Conservation (phyloP, 2,113 vertebrate species). For the Melierax canorus region DNA sequence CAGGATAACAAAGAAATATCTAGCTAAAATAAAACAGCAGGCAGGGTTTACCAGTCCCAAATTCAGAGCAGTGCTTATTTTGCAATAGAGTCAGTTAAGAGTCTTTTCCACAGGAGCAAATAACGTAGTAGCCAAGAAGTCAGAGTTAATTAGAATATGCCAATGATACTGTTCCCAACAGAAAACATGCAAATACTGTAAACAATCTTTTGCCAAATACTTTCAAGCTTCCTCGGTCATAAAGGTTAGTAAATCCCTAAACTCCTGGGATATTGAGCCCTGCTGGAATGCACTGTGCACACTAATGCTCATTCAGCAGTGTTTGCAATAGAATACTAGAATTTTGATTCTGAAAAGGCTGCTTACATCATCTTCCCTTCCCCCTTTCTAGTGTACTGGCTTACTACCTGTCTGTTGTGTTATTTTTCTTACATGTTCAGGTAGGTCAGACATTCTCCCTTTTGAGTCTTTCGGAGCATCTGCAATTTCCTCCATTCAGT, state of each 20-base stretch:
- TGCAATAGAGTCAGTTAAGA: not conserved
- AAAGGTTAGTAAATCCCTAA: slow-evolving; percentile 59
- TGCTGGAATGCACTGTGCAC: slow-evolving; percentile 10
- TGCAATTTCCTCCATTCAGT: not conserved
- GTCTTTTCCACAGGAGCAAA: slow-evolving; percentile 9
- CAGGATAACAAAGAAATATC: not conserved
- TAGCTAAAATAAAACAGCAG: not conserved
- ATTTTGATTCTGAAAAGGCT: not conserved
- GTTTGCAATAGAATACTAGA: slow-evolving; percentile 11
- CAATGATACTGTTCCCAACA: not conserved
- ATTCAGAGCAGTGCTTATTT: slow-evolving; percentile 9
- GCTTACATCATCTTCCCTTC: not conserved
- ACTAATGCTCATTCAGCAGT: not conserved
- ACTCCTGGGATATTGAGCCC: slow-evolving; percentile 33
- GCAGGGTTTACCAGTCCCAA: not conserved
- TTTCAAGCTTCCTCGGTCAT: slow-evolving; percentile 22
- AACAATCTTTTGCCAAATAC: slow-evolving; percentile 38
- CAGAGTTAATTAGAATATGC: slow-evolving; percentile 45
- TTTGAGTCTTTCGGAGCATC: not conserved
- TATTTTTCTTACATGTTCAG: not conserved
- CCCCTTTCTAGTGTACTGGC: not conserved
- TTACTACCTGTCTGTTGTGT: not conserved
- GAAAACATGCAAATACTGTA: slow-evolving; percentile 48
- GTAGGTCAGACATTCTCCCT: not conserved
- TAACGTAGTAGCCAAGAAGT: slow-evolving; percentile 1